phyloP scores from a whole-genome alignment of 1,140 invertebrate genomes.

The Pseudachorutes palmiensis region DNA sequence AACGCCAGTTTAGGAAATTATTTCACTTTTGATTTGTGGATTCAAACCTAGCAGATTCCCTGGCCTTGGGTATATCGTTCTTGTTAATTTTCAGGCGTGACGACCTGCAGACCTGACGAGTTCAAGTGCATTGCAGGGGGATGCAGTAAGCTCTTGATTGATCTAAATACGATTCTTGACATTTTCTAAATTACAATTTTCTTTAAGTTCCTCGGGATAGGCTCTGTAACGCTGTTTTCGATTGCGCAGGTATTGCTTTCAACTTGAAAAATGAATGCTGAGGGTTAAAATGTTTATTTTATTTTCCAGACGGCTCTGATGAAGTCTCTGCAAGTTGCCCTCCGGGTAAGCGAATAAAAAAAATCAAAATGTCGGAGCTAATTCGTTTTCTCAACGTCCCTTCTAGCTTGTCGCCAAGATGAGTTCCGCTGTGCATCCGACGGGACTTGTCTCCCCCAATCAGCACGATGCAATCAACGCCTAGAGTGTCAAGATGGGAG shows the following conservation, averaged over 20 bases:
- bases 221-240: background rate
- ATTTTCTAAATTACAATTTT: background rate
- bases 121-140: constrained; percentile 4
- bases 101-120: background rate
- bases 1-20: background rate
- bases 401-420: constrained; percentile 3
- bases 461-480: constrained; percentile 7
- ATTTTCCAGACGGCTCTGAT: constrained; percentile 13
- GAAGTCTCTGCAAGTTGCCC: background rate
- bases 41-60: too few relatives aligned
- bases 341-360: background rate
- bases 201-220: background rate
- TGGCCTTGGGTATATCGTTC: constrained; percentile 5
- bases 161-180: background rate
- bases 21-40: background rate
- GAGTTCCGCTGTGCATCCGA: constrained; percentile 4
- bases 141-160: background rate
- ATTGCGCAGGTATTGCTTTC: background rate
- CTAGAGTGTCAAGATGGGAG: constrained; percentile 23
- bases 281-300: background rate
- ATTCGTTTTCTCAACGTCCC: too few relatives aligned
- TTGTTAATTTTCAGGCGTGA: constrained; percentile 17
- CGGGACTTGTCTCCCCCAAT: background rate
- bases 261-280: background rate
- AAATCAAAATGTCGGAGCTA: too few relatives aligned